Base-by-base conservation (phyloP, 2,113 vertebrate genomes). In the Ahaetulla prasina region DNA sequence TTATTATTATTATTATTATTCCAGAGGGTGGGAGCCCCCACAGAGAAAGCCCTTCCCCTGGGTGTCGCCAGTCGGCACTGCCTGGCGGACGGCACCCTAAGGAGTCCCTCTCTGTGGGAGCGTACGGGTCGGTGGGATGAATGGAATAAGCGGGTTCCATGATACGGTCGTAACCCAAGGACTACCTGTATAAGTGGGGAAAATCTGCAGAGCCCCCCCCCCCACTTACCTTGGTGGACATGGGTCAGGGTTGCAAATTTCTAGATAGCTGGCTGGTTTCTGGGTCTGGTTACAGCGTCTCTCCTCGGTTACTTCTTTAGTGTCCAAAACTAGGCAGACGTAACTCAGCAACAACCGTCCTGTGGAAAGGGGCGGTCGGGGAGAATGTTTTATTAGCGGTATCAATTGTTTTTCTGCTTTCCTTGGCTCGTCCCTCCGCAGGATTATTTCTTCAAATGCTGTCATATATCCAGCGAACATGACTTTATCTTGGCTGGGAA, bases 181-280 rank as follows among this genome's bases (percentile, higher is more conserved):
- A 20, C 18, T 43, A 10, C 52, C 35, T 0, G 1, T 43, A 22
- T 80, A 39, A 22, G 74, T 9, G 74, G 74, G 35, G 35, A 80
- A 18, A 1, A 35, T 43, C 74, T 22, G 3, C 74, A 39, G 74
- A 39, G 6, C 35, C 16, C 47, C 2, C 55, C 90, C n/a, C n/a
- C n/a, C n/a, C n/a, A n/a, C n/a, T 96, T 96, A 99, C 99, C 93
- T 91, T 7, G 98, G 97, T 3, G 98, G 98, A 91, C 99, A 99
- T 3, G 96, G 97, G 52, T 87, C 93, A 8, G 95, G 96, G 86
- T 95, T 96, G 63, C 99, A 99, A 50, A 94, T 55, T 95, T 98
- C 97, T 60, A 89, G 85, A 80, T 96, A 97, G 50, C 94, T 96
- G n/a, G 94, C 88, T 0, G 99, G 99, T 97, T 98, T 98, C 90